Percentiles rank a stretch among this genome's conserved stretches.
Conservation (phyloP, 2,888 invertebrate genomes). For the Morpho deidamia region DNA sequence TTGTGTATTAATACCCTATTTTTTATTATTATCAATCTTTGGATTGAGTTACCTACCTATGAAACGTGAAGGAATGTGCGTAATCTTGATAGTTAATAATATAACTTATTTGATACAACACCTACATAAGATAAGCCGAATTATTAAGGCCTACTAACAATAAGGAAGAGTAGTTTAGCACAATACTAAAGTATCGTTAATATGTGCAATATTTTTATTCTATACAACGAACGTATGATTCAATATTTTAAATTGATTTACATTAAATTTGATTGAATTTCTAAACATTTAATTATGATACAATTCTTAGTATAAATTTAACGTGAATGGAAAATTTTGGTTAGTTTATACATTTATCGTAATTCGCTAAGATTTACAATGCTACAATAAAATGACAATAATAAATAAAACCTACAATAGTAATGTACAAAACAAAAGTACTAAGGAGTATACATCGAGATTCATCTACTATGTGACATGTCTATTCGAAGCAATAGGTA, state of each 20-base stretch:
- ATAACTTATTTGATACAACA: slow-evolving; percentile 21
- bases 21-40: slow-evolving; percentile 53
- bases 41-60: slow-evolving; percentile 53
- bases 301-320: slow-evolving; percentile 11
- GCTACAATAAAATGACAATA: slow-evolving; percentile 38
- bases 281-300: slow-evolving; percentile 1
- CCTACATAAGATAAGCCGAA: slow-evolving; percentile 14
- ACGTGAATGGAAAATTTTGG: slow-evolving; percentile 45
- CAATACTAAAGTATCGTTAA: slow-evolving; percentile 15
- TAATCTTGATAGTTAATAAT: slow-evolving; percentile 29
- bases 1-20: slow-evolving; percentile 23
- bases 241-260: slow-evolving; percentile 32
- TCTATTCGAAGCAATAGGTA: slow-evolving; percentile 38
- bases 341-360: slow-evolving; percentile 43
- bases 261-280: slow-evolving; percentile 5
- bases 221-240: slow-evolving; percentile 47
- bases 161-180: slow-evolving; percentile 14
- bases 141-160: slow-evolving; percentile 13
- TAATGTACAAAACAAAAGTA: slow-evolving; percentile 52
- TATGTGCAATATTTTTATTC: slow-evolving; percentile 50
- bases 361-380: slow-evolving; percentile 37
- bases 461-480: slow-evolving; percentile 50
- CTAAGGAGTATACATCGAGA: slow-evolving; percentile 49
- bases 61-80: slow-evolving; percentile 58
- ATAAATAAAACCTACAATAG: slow-evolving; percentile 54